These are phyloP conservation scores for Calidris pugnax DNA, from an alignment of 2,113 vertebrate species.

Conservation along the genomic window DNA sequence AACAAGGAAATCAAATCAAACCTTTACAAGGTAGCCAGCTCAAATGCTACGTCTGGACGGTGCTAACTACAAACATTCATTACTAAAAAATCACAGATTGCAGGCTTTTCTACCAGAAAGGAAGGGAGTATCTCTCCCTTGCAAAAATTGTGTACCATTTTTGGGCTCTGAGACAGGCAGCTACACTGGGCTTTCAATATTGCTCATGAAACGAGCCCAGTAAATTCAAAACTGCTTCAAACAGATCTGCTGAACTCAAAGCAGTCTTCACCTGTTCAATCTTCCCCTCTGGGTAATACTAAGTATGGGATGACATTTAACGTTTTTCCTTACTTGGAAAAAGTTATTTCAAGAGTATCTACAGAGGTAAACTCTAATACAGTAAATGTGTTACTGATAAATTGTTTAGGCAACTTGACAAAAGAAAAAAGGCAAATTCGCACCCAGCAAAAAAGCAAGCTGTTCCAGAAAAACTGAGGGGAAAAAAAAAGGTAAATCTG, in stretches of 20 bases:
- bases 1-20: constrained; percentile 23
- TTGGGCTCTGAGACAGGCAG: neutral
- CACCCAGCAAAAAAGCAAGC: neutral
- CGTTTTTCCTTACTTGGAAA: neutral
- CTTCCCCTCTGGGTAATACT: neutral
- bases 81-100: neutral
- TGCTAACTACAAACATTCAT: neutral
- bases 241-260: neutral
- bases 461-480: neutral
- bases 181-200: neutral
- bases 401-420: neutral
- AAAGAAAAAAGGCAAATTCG: neutral
- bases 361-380: neutral
- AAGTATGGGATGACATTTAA: neutral
- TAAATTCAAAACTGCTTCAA: neutral
- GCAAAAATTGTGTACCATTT: neutral
- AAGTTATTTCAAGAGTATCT: neutral
- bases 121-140: neutral
- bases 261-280: neutral
- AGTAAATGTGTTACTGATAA: neutral
- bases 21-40: neutral
- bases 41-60: neutral
- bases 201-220: neutral
- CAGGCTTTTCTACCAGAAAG: neutral
- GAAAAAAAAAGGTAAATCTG: neutral